Evolutionary conservation across 2,797 vertebrate genomes (phyloP).

Genomic region (Lithobates pipiens): DNA sequence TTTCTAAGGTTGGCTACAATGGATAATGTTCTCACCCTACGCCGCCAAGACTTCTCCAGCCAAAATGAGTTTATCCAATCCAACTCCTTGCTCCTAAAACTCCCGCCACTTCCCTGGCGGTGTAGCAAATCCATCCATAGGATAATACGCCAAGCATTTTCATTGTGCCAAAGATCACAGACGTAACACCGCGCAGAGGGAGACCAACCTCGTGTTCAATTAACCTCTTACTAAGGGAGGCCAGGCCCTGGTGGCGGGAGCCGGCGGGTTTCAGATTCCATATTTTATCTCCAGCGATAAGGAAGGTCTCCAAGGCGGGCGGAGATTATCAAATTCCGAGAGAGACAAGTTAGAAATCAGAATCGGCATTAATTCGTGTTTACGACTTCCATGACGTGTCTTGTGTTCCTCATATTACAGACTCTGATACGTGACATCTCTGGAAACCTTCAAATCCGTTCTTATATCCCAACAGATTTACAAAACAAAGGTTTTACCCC

Average conservation of each 20-base stretch:
- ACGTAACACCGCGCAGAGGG: conserved; percentile 23
- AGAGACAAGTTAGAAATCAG: background rate
- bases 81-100: too few relatives aligned
- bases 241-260: background rate
- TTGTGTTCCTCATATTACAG: background rate
- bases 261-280: background rate
- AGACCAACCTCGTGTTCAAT: conserved; percentile 37
- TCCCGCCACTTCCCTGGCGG: background rate
- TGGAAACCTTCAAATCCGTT: background rate
- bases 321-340: too few relatives aligned
- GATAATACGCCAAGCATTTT: background rate
- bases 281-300: conserved; percentile 20
- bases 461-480: background rate
- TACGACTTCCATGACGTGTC: conserved; percentile 13
- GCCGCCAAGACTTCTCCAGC: too few relatives aligned
- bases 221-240: conserved; percentile 43
- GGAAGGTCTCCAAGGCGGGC: background rate
- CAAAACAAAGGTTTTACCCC: background rate
- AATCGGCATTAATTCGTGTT: background rate
- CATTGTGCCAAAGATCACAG: conserved; percentile 44
- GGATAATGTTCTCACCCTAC: too few relatives aligned
- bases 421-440: background rate
- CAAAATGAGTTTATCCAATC: too few relatives aligned
- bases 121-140: conserved; percentile 12
- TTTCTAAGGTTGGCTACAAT: too few relatives aligned